Percentiles rank a stretch among this genome's conserved stretches.
These are phyloP conservation scores for Gracilinanus agilis DNA, from an alignment of 2,113 vertebrate species.

Conservation along the genomic window DNA sequence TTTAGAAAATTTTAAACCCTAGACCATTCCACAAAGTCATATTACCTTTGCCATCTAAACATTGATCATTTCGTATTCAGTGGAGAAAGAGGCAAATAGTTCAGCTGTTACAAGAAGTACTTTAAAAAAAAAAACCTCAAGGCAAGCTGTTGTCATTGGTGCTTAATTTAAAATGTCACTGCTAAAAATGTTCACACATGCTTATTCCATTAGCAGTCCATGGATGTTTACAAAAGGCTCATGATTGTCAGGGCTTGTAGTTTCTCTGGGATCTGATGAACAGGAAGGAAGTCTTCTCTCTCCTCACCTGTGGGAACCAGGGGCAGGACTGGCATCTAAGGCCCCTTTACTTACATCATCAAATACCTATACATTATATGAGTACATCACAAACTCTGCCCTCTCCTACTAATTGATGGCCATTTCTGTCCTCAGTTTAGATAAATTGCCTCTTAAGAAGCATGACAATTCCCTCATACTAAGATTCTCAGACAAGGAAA, in stretches of 20 bases:
- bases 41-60: background rate
- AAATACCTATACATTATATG: background rate
- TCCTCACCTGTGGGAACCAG: background rate
- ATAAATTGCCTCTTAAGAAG: background rate
- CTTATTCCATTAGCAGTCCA: constrained; percentile 18
- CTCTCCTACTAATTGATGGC: background rate
- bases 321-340: background rate
- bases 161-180: constrained; percentile 37
- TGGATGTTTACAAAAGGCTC: background rate
- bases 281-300: background rate
- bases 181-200: constrained; percentile 48
- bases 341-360: background rate
- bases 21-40: background rate
- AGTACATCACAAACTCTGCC: background rate
- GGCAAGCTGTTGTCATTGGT: constrained; percentile 39
- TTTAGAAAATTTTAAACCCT: constrained; percentile 4
- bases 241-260: background rate
- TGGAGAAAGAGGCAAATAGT: background rate
- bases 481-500: background rate
- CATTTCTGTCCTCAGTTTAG: background rate
- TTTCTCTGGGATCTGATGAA: background rate
- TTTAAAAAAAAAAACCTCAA: constrained; percentile 3
- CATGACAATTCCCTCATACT: background rate
- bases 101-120: background rate
- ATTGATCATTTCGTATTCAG: background rate